A percentile compares a stretch with the other conserved stretches of the same genome.
Evolutionary conservation across 1,140 invertebrate genomes (phyloP).

Genomic region (Drosophila mauritiana): DNA sequence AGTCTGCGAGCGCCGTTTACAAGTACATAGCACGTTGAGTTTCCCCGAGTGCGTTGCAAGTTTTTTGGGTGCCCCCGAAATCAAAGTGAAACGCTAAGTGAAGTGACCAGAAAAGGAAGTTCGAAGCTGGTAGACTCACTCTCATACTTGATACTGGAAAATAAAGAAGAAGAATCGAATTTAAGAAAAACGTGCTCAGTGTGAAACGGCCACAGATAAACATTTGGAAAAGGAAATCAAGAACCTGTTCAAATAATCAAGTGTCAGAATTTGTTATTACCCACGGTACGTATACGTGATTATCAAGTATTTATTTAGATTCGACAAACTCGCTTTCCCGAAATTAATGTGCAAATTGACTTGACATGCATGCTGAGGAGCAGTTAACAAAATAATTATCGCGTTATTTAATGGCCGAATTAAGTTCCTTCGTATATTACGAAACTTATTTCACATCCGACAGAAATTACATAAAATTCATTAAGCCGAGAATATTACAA

Average conservation of each 20-base stretch:
- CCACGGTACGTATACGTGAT: slow-evolving; percentile 64
- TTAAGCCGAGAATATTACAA: slow-evolving; percentile 14
- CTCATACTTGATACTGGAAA: neutral
- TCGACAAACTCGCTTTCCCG: slow-evolving; percentile 7
- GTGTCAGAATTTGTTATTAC: slow-evolving; percentile 6
- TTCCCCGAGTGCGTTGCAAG: slow-evolving; percentile 30
- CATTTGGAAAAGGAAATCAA: slow-evolving; percentile 16
- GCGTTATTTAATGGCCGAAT: neutral
- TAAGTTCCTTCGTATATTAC: slow-evolving; percentile 8
- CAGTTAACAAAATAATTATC: slow-evolving; percentile 27
- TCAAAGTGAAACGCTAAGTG: slow-evolving; percentile 70
- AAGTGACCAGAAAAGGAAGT: slow-evolving; percentile 54
- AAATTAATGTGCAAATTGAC: slow-evolving; percentile 36
- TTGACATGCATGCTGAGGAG: slow-evolving; percentile 30
- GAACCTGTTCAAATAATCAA: slow-evolving; percentile 15
- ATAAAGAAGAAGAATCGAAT: neutral
- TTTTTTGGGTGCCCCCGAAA: slow-evolving; percentile 52
- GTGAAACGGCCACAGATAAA: slow-evolving; percentile 32
- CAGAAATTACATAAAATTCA: slow-evolving; percentile 22
- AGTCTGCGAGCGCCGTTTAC: slow-evolving; percentile 79
- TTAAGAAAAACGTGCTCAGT: slow-evolving; percentile 40
- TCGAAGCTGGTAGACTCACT: slow-evolving; percentile 49
- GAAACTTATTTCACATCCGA: slow-evolving; percentile 45
- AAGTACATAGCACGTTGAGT: slow-evolving; percentile 67
- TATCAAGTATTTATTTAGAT: slow-evolving; percentile 5